Evolutionary conservation across 1,140 invertebrate genomes (phyloP).

Genomic region (Periplaneta americana): DNA sequence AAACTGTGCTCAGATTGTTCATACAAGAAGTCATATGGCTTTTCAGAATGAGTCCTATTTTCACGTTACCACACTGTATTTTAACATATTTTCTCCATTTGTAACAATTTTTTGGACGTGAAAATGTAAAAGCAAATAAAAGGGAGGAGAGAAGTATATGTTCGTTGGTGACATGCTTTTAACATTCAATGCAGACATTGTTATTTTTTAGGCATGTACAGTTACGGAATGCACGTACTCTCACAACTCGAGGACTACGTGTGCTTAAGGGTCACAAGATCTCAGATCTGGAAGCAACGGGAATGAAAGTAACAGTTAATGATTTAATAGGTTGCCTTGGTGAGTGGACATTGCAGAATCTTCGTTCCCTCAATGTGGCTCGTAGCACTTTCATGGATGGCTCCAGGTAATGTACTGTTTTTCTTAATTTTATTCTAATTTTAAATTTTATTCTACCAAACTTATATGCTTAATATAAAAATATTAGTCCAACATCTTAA

Average conservation of each 20-base stretch:
- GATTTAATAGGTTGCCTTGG: slow-evolving; percentile 63
- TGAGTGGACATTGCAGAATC: slow-evolving; percentile 65
- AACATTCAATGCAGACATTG: background rate
- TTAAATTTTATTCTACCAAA: too few relatives aligned
- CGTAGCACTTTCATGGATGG: slow-evolving; percentile 57
- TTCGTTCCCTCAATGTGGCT: slow-evolving; percentile 59
- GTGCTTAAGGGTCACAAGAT: slow-evolving; percentile 62
- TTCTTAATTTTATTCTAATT: too few relatives aligned
- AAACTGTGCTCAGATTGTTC: too few relatives aligned
- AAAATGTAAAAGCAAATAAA: too few relatives aligned
- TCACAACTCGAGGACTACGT: slow-evolving; percentile 57
- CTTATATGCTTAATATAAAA: too few relatives aligned
- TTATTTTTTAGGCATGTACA: slow-evolving; percentile 37
- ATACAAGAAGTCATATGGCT: too few relatives aligned
- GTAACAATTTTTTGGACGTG: background rate
- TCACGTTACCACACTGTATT: too few relatives aligned
- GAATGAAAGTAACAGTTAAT: slow-evolving; percentile 56
- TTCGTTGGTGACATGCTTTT: background rate
- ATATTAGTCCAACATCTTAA: too few relatives aligned
- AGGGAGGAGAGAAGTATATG: too few relatives aligned
- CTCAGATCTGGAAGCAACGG: slow-evolving; percentile 54
- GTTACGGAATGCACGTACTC: slow-evolving; percentile 47
- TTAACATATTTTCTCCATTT: too few relatives aligned
- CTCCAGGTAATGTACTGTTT: slow-evolving; percentile 40
- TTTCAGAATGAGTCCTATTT: too few relatives aligned